Conservation (phyloP, 2,113 vertebrate species). For the Ictidomys tridecemlineatus region DNA sequence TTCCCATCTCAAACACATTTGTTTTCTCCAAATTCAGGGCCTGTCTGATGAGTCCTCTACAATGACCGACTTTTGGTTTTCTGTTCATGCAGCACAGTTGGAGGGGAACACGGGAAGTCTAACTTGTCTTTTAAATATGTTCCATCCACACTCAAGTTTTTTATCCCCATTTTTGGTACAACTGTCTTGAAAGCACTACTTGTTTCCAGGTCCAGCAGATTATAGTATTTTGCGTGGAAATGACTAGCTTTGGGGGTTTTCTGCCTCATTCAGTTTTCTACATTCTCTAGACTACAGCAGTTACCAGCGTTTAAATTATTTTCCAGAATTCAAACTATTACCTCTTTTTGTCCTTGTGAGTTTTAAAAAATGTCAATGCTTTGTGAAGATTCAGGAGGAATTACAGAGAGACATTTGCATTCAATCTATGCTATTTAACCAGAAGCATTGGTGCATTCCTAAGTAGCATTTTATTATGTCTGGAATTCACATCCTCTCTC, state of each 20-base stretch:
- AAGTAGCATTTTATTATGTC: slow-evolving; percentile 58
- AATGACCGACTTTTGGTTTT: neutral
- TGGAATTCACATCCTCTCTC: neutral
- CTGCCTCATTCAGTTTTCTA: neutral
- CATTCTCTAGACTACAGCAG: neutral
- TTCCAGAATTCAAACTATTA: slow-evolving; percentile 45
- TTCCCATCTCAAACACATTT: neutral
- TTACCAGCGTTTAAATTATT: neutral
- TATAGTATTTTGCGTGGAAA: slow-evolving; percentile 11
- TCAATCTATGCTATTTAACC: neutral
- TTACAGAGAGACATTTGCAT: slow-evolving; percentile 55
- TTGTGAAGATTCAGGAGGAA: slow-evolving; percentile 45
- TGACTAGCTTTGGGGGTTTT: neutral
- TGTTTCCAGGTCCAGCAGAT: neutral
- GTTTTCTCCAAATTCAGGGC: slow-evolving; percentile 20
- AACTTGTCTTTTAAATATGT: neutral
- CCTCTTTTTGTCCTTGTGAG: slow-evolving; percentile 53
- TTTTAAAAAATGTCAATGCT: neutral
- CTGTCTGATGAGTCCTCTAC: neutral
- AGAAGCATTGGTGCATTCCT: slow-evolving; percentile 44
- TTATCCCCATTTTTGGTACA: neutral
- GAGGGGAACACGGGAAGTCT: neutral
- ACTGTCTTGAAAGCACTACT: neutral
- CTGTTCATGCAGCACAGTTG: neutral
- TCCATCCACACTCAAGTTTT: neutral